A percentile compares a stretch with the other conserved stretches of the same genome.
Conservation (phyloP, 2,797 vertebrate species). For the Apodemus agrarius region DNA sequence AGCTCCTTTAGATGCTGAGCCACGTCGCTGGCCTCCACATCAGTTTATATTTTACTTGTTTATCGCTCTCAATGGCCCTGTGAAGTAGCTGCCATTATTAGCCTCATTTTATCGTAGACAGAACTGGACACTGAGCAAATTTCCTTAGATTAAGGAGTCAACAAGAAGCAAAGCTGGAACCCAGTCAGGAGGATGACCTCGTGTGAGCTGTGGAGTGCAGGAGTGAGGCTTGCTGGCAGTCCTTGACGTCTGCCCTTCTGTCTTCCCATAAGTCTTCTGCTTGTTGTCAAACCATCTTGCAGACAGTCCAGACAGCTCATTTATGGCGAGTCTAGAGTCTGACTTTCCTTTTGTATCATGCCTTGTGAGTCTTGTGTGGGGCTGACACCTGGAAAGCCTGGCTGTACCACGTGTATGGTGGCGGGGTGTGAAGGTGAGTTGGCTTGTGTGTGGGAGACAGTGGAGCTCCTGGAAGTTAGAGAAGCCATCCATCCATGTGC, state of each 20-base stretch:
- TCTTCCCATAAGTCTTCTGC: not conserved
- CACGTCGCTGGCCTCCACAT: no score
- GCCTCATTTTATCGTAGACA: constrained; percentile 7
- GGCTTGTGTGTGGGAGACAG: not conserved
- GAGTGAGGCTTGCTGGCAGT: not conserved
- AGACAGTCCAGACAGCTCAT: not conserved
- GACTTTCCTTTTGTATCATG: not conserved
- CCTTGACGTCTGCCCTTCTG: not conserved
- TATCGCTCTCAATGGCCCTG: not conserved
- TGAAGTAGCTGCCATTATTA: not conserved
- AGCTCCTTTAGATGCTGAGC: not conserved
- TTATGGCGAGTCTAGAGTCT: not conserved
- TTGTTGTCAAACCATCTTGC: not conserved
- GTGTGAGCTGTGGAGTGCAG: not conserved
- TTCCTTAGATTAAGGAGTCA: not conserved
- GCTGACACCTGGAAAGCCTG: not conserved
- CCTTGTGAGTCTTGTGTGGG: not conserved
- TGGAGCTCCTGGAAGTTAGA: not conserved
- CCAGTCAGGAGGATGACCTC: not conserved
- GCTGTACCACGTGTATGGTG: not conserved
- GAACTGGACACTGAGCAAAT: not conserved
- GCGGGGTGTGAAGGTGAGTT: not conserved
- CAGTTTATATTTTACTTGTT: not conserved
- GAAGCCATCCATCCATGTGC: not conserved
- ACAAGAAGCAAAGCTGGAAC: not conserved